A percentile compares a stretch with the other conserved stretches of the same genome.
Evolutionary conservation across 2,113 vertebrate genomes (phyloP).

Genomic region (Cathartes aura): DNA sequence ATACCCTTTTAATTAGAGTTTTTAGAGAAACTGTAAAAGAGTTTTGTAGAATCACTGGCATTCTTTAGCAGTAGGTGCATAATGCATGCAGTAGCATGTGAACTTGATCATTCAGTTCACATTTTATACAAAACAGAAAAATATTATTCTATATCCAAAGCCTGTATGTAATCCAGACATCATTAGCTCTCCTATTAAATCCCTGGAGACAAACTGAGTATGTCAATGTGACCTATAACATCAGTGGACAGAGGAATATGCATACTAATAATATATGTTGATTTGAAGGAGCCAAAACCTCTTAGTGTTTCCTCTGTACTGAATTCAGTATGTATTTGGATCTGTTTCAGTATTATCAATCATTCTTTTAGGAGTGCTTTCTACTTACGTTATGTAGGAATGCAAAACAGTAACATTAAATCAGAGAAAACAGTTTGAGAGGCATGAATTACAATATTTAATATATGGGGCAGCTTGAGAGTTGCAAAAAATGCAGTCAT

Average conservation of each 20-base stretch:
- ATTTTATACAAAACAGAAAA: background rate
- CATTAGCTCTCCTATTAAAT: background rate
- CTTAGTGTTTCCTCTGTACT: background rate
- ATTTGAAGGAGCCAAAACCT: background rate
- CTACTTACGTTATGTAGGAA: slow-evolving; percentile 52
- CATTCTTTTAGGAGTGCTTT: slow-evolving; percentile 37
- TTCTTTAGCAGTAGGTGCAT: background rate
- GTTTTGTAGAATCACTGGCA: background rate
- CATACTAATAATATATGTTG: background rate
- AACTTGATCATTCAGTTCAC: background rate
- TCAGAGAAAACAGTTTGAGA: slow-evolving; percentile 62
- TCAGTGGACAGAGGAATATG: background rate
- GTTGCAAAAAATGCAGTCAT: slow-evolving; percentile 12
- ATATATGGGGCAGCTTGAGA: slow-evolving; percentile 18
- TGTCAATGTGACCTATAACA: background rate
- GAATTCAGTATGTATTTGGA: slow-evolving; percentile 28
- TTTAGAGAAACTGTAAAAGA: background rate
- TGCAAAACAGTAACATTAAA: slow-evolving; percentile 57
- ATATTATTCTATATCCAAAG: background rate
- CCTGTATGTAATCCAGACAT: background rate
- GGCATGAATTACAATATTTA: slow-evolving; percentile 59
- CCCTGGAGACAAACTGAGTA: background rate
- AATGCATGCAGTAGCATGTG: background rate
- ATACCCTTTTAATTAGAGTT: background rate
- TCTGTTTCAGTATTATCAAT: slow-evolving; percentile 38